Base-by-base conservation (phyloP, 2,888 invertebrate genomes). In the Clusia tigrina region DNA sequence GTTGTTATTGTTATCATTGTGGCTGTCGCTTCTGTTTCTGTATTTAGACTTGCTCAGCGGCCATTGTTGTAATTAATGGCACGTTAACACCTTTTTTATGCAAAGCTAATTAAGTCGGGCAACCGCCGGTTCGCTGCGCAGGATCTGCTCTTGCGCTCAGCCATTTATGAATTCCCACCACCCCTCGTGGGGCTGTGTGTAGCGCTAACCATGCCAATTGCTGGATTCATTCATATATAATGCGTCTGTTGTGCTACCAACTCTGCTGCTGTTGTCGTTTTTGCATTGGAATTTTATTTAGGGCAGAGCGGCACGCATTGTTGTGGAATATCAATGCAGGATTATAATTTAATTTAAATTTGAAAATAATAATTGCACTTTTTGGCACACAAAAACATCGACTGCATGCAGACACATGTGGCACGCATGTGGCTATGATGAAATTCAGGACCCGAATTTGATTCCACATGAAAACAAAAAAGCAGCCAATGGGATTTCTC, bases 41-140 rank as follows among this genome's bases (percentile, higher is more conserved):
- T 32, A 9, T 12, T 9, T 32, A 5, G 32, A 10, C 6, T 42
- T 42, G n/a, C 42, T 42, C n/a, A 10, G 6, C 42, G 10, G 42
- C n/a, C n/a, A 42, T 42, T 42, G 42, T 42, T 42, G 42, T 15
- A 42, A 42, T 42, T 42, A 42, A 42, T 42, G 42, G 42, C n/a
- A 17, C 42, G 42, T 42, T 42, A 3, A n/a, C 12, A 42, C n/a
- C n/a, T n/a, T n/a, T n/a, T 42, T 42, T 10, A 3, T 15, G 6
- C 42, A 3, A 10, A 42, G 2, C 42, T 42, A 42, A 42, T 42
- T 42, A 42, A 32, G 32, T 42, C 42, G 42, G 10, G 3, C 42
- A 17, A n/a, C 10, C 9, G 42, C n/a, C 10, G 15, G 42, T 42
- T n/a, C n/a, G n/a, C 2, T 42, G 5, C 32, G 6, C 32, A 32